Evolutionary conservation across 2,113 vertebrate species (phyloP), one percentile per base, ranked within the genome.

Genomic region (Mormyrus iriodes): DNA sequence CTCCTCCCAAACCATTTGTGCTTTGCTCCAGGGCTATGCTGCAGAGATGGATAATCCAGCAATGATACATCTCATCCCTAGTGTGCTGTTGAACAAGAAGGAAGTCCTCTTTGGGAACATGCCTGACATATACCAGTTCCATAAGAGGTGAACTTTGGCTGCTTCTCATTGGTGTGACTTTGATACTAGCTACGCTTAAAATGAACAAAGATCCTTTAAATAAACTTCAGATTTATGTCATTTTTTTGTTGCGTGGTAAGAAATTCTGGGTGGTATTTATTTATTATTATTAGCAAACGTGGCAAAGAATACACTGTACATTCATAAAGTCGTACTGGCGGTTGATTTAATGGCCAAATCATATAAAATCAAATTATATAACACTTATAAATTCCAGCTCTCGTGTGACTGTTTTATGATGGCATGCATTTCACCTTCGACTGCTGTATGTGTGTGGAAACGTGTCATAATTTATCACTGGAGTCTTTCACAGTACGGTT

Each of bases 121-220:
- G 98, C 95, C 97, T 35, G 98, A 99, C 93, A 99, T 99, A 91
- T 99, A 99, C 92, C 97, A 98, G 90, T 99, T 99, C 91, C 98
- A 99, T 91, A 97, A 98, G 94, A 97, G 98, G 98, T 99, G 82
- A 94, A 88, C 12, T 3, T 35, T 2, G 5, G 10, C 55, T 17
- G 39, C 51, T 17, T 61, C 52, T 12, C n/a, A 8, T 17, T 46
- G 86, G 4, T 42, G 15, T 46, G 3, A n/a, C 17, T 39, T n/a
- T 65, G 35, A 31, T 24, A 19, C 6, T 4, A 27, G 35, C 46
- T 21, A 52, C 9, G 21, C n/a, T 31, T 27, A 8, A 49, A 24
- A 12, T 58, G 49, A 15, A 17, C 35, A 51, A 86, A 31, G 27
- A 5, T 86, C 85, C 49, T 49, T 48, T 51, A 24, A 86, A 76